A percentile compares a stretch with the other conserved stretches of the same genome.
Evolutionary conservation across 2,888 invertebrate species (phyloP).

Genomic region (Cataglyphis cursor): DNA sequence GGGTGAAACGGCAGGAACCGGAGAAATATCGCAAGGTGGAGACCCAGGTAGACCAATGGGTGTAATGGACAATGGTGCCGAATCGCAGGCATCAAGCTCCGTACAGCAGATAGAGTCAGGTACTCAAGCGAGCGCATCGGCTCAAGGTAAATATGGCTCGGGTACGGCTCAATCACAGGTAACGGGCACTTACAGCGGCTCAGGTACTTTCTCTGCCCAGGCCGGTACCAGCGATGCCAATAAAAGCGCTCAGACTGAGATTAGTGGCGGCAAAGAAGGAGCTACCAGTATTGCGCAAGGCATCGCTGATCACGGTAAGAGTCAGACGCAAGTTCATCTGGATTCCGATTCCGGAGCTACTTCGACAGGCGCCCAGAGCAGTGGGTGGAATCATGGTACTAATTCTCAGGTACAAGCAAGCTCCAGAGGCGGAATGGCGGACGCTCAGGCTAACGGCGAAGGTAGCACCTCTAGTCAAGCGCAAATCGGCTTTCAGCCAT

Average conservation of each 20-base stretch:
- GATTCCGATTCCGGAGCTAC: constrained; percentile 93
- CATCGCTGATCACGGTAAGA: constrained; percentile 91
- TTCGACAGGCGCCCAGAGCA: constrained; percentile 92
- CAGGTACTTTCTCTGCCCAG: constrained; percentile 94
- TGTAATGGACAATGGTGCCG: constrained; percentile 89
- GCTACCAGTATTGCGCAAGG: constrained; percentile 93
- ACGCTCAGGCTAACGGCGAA: constrained; percentile 94
- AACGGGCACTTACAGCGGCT: constrained; percentile 92
- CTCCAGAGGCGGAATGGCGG: constrained; percentile 94
- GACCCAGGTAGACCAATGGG: constrained; percentile 11
- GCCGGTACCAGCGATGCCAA: constrained; percentile 93
- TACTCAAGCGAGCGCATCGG: constrained; percentile 92
- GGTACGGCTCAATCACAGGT: constrained; percentile 94
- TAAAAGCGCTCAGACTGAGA: constrained; percentile 91
- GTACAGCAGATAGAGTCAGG: constrained; percentile 89
- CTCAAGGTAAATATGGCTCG: constrained; percentile 92
- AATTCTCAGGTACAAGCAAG: constrained; percentile 94
- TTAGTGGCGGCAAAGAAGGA: constrained; percentile 92
- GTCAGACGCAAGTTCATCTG: constrained; percentile 93
- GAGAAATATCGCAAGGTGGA: constrained; percentile 45
- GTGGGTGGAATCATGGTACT: constrained; percentile 92
- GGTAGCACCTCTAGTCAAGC: constrained; percentile 96
- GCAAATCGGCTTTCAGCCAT: constrained; percentile 94
- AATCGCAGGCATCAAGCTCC: constrained; percentile 92
- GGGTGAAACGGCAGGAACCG: background rate